These are phyloP conservation scores for Drosophila falleni DNA, from an alignment of 2,888 invertebrate species.

Conservation along the genomic window DNA sequence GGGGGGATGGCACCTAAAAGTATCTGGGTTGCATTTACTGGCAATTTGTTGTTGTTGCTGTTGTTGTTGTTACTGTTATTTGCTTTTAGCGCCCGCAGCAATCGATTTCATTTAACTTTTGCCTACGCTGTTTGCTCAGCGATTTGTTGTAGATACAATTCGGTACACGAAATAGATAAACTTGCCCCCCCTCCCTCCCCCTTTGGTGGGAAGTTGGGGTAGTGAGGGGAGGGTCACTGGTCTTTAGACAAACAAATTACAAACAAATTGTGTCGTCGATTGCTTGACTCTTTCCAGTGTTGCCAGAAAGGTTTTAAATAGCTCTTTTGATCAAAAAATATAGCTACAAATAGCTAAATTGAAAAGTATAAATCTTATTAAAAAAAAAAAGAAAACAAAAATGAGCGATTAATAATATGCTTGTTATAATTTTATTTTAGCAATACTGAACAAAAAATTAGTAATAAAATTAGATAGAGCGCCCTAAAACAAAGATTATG, in stretches of 20 bases:
- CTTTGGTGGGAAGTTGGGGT: neutral
- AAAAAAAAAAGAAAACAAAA: too few species aligned
- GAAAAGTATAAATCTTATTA: neutral
- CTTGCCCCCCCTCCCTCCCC: conserved; percentile 14
- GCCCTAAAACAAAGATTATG: too few species aligned
- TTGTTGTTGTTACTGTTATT: conserved; percentile 33
- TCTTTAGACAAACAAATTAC: conserved; percentile 72
- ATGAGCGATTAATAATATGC: too few species aligned
- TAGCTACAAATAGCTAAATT: neutral
- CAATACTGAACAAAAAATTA: too few species aligned
- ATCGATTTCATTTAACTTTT: conserved; percentile 60
- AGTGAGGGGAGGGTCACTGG: conserved; percentile 14
- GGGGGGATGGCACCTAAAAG: conserved; percentile 26
- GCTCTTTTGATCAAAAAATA: neutral
- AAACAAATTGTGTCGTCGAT: conserved; percentile 76
- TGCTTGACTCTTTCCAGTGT: conserved; percentile 24
- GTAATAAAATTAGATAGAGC: too few species aligned
- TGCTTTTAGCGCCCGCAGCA: conserved; percentile 54
- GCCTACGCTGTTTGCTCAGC: conserved; percentile 51
- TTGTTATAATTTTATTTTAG: too few species aligned
- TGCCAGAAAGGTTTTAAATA: neutral
- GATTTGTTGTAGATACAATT: conserved; percentile 56
- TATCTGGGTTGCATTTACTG: conserved; percentile 50
- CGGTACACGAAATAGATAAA: conserved; percentile 52
- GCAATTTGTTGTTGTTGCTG: conserved; percentile 34